A percentile compares a stretch with the other conserved stretches of the same genome.
phyloP scores from a whole-genome alignment of 2,113 vertebrate genomes.

The Gobio gobio region DNA sequence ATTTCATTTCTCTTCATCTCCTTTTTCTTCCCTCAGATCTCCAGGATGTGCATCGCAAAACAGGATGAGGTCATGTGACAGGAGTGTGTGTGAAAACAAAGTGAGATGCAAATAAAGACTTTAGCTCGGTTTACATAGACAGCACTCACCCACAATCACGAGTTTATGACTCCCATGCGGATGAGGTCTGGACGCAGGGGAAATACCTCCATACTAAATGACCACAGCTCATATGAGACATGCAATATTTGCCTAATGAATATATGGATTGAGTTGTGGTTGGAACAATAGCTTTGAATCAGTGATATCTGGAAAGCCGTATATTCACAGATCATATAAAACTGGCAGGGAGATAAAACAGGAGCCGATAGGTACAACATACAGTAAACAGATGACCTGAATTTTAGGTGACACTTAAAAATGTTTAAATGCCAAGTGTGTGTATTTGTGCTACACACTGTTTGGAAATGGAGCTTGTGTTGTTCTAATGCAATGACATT shows the following conservation, averaged over 20 bases:
- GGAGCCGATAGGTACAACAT: background rate
- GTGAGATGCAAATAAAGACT: slow-evolving; percentile 74
- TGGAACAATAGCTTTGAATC: slow-evolving; percentile 15
- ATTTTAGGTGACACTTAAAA: background rate
- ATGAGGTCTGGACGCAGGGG: background rate
- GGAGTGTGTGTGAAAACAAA: slow-evolving; percentile 53
- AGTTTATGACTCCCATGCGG: background rate
- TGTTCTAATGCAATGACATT: background rate
- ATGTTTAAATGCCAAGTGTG: background rate
- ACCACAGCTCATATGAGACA: slow-evolving; percentile 23
- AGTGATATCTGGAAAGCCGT: background rate
- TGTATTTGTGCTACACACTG: background rate
- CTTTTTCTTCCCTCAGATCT: background rate
- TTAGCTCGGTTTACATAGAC: slow-evolving; percentile 70
- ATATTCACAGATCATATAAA: background rate
- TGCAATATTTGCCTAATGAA: slow-evolving; percentile 24
- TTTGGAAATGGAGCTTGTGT: background rate
- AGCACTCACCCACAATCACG: slow-evolving; percentile 23
- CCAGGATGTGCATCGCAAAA: slow-evolving; percentile 66
- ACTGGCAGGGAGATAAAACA: background rate
- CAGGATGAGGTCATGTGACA: slow-evolving; percentile 72
- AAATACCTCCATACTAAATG: background rate
- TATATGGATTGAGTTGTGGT: background rate
- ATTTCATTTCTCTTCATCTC: background rate
- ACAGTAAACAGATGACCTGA: background rate